These are phyloP conservation scores for Melinopterus prodromus DNA, from an alignment of 2,888 invertebrate species.

Conservation along the genomic window DNA sequence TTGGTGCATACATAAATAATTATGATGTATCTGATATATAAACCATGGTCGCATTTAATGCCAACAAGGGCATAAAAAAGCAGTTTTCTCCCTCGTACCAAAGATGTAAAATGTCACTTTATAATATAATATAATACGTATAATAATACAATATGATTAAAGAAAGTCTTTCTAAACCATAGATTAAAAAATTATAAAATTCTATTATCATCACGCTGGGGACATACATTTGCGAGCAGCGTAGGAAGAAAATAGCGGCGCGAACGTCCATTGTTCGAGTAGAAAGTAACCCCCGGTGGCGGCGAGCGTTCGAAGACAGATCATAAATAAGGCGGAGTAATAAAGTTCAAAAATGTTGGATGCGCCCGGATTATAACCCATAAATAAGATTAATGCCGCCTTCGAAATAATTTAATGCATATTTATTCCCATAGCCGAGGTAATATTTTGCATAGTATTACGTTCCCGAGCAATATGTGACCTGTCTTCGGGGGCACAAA, in stretches of 20 bases:
- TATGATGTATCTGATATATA: no score
- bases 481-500: neutral
- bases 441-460: slow-evolving; percentile 23
- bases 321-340: slow-evolving; percentile 19
- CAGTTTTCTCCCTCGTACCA: no score
- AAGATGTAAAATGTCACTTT: no score
- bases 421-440: slow-evolving; percentile 18
- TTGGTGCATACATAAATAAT: no score
- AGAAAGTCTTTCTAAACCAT: no score
- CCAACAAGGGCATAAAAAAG: no score
- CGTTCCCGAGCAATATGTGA: slow-evolving; percentile 19
- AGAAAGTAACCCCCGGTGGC: neutral
- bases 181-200: no score
- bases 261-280: neutral
- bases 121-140: no score
- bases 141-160: no score
- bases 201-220: no score
- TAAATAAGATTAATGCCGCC: slow-evolving; percentile 27
- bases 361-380: slow-evolving; percentile 21
- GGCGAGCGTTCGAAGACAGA: neutral
- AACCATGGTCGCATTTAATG: no score
- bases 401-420: slow-evolving; percentile 27
- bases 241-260: neutral
- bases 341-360: slow-evolving; percentile 24
- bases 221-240: no score